Evolutionary conservation across 2,888 invertebrate species (phyloP).

Genomic region (Aproaerema taeniolella): DNA sequence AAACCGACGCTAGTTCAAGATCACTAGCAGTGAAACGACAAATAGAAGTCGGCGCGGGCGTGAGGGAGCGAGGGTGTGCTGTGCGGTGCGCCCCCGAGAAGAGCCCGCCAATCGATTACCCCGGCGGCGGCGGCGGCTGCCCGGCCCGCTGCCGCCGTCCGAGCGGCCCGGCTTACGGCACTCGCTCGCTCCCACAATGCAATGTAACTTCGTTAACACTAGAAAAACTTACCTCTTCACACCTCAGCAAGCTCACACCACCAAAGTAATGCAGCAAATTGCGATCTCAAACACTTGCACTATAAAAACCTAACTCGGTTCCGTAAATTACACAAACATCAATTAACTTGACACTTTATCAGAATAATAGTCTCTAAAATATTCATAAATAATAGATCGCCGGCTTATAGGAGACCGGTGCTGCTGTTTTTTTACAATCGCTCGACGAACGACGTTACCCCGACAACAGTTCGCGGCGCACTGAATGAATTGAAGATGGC

Average conservation of each 20-base stretch:
- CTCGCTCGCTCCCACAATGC: no score
- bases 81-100: conserved; percentile 17
- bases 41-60: conserved; percentile 33
- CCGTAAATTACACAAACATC: conserved; percentile 50
- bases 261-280: conserved; percentile 63
- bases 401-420: conserved; percentile 45
- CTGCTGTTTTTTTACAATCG: conserved; percentile 31
- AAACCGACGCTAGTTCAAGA: conserved; percentile 42
- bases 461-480: conserved; percentile 66
- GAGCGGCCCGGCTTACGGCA: no score
- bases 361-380: conserved; percentile 29
- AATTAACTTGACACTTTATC: conserved; percentile 55
- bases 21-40: conserved; percentile 44
- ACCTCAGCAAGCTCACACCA: conserved; percentile 59
- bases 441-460: conserved; percentile 40
- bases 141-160: conserved; percentile 35
- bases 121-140: conserved; percentile 46
- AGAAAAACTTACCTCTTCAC: conserved; percentile 69
- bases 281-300: conserved; percentile 66
- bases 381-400: conserved; percentile 32
- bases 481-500: conserved; percentile 64
- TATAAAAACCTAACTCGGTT: conserved; percentile 38
- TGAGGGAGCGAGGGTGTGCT: conserved; percentile 54
- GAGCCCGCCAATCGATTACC: conserved; percentile 59
- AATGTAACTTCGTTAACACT: no score